These are phyloP conservation scores for Ranitomeya variabilis DNA, from an alignment of 2,113 vertebrate genomes.

Conservation along the genomic window DNA sequence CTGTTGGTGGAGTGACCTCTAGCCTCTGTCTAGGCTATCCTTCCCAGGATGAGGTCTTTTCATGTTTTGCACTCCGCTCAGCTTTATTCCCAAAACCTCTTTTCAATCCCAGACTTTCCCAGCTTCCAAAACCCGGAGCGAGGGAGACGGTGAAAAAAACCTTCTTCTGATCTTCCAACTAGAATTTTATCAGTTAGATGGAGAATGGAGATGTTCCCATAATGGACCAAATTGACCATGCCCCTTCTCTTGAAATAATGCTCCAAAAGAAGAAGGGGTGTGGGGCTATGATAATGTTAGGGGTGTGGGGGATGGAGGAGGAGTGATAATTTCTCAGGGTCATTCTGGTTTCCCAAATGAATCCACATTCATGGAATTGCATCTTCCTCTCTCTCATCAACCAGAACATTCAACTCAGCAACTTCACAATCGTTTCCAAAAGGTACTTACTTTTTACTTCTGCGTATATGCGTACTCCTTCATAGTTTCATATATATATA, in stretches of 20 bases:
- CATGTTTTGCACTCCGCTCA: conserved; percentile 52
- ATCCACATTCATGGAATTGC: conserved; percentile 41
- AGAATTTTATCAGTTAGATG: conserved; percentile 42
- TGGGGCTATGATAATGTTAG: conserved; percentile 53
- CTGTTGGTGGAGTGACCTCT: conserved; percentile 69
- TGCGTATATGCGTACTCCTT: no score
- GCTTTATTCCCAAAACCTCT: conserved; percentile 55
- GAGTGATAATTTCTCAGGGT: conserved; percentile 33
- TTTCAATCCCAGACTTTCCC: conserved; percentile 49
- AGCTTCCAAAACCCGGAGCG: conserved; percentile 2
- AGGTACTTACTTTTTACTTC: conserved; percentile 22
- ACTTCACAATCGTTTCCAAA: conserved; percentile 12
- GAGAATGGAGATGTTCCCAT: conserved; percentile 48
- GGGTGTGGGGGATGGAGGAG: conserved; percentile 38
- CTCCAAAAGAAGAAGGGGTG: conserved; percentile 31
- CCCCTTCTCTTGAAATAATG: conserved; percentile 36
- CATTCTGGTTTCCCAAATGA: conserved; percentile 50
- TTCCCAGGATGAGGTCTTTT: conserved; percentile 60
- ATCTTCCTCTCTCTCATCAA: conserved; percentile 9
- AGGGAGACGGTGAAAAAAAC: not conserved
- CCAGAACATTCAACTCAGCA: not conserved
- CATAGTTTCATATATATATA: no score
- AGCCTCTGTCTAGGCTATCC: conserved; percentile 64
- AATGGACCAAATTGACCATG: conserved; percentile 44
- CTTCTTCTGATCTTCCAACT: conserved; percentile 39